Evolutionary conservation across 1,140 invertebrate genomes (phyloP).

Genomic region (Drosophila fuyamai): DNA sequence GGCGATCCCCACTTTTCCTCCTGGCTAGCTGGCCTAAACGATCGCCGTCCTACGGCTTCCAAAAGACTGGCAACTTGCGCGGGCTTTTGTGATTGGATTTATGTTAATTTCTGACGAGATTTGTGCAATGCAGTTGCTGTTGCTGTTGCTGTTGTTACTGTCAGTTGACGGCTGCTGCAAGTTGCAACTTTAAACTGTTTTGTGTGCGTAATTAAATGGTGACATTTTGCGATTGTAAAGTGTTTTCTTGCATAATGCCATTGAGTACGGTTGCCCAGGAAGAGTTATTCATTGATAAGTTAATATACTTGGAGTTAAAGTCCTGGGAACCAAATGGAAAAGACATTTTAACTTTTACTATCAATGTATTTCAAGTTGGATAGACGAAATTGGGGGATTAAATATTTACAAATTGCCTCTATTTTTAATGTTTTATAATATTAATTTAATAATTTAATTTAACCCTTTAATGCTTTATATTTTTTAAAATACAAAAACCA

Average conservation of each 20-base stretch:
- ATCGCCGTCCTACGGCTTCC: conserved; percentile 69
- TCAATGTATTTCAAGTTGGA: too few species aligned
- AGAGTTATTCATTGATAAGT: conserved; percentile 23
- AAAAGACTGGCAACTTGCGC: conserved; percentile 48
- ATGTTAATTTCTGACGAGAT: conserved; percentile 82
- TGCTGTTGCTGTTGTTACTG: conserved; percentile 49
- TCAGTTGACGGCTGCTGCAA: conserved; percentile 68
- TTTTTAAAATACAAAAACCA: too few species aligned
- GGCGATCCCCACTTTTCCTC: conserved; percentile 33
- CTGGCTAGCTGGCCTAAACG: conserved; percentile 47
- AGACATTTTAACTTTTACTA: too few species aligned
- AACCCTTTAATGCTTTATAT: too few species aligned
- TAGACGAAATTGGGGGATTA: too few species aligned
- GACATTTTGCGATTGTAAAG: conserved; percentile 80
- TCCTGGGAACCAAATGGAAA: not conserved
- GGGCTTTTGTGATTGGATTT: conserved; percentile 81
- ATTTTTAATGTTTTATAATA: too few species aligned
- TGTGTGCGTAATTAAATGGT: conserved; percentile 82
- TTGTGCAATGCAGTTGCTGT: conserved; percentile 69
- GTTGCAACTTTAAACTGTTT: conserved; percentile 73
- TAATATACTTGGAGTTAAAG: not conserved
- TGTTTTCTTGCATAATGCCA: conserved; percentile 43
- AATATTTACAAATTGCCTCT: too few species aligned
- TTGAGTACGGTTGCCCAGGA: not conserved
- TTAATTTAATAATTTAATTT: not conserved